These are phyloP conservation scores for Spea multiplicata DNA, from an alignment of 2,113 vertebrate genomes.

Conservation along the genomic window DNA sequence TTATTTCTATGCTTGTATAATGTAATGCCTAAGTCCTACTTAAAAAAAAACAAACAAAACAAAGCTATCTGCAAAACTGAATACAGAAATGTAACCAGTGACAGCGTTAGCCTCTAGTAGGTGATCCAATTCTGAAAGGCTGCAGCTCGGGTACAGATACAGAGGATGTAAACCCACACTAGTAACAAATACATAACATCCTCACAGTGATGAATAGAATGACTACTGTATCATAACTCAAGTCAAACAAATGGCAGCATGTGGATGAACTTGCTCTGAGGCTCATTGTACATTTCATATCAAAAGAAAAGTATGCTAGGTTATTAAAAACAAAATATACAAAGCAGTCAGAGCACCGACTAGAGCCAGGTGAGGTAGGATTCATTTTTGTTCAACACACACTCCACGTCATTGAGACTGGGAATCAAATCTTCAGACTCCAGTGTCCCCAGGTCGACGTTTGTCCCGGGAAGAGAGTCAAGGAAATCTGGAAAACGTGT, in stretches of 20 bases:
- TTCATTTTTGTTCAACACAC: slow-evolving; percentile 80
- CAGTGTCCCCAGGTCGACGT: slow-evolving; percentile 84
- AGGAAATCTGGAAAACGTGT: slow-evolving; percentile 85
- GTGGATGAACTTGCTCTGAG: slow-evolving; percentile 47
- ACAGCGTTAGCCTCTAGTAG: not conserved
- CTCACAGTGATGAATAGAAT: slow-evolving; percentile 55
- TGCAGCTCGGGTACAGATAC: slow-evolving; percentile 42
- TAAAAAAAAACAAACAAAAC: slow-evolving; percentile 44
- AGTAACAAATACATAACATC: slow-evolving; percentile 48
- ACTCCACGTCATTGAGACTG: slow-evolving; percentile 83
- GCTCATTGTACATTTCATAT: slow-evolving; percentile 47
- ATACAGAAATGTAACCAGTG: slow-evolving; percentile 12
- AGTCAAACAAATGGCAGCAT: slow-evolving; percentile 51
- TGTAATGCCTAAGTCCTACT: slow-evolving; percentile 51
- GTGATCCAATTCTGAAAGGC: not conserved
- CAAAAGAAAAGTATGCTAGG: slow-evolving; percentile 50
- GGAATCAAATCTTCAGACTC: slow-evolving; percentile 87
- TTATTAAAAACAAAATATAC: slow-evolving; percentile 10
- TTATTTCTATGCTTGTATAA: slow-evolving; percentile 44
- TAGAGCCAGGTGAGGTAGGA: slow-evolving; percentile 84
- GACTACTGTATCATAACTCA: slow-evolving; percentile 50
- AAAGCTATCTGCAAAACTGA: slow-evolving; percentile 25
- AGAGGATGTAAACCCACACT: slow-evolving; percentile 48
- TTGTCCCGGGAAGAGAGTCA: slow-evolving; percentile 85
- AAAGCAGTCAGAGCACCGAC: not conserved